These are phyloP conservation scores for Fratercula arctica DNA, from an alignment of 2,797 vertebrate genomes.

Conservation along the genomic window DNA sequence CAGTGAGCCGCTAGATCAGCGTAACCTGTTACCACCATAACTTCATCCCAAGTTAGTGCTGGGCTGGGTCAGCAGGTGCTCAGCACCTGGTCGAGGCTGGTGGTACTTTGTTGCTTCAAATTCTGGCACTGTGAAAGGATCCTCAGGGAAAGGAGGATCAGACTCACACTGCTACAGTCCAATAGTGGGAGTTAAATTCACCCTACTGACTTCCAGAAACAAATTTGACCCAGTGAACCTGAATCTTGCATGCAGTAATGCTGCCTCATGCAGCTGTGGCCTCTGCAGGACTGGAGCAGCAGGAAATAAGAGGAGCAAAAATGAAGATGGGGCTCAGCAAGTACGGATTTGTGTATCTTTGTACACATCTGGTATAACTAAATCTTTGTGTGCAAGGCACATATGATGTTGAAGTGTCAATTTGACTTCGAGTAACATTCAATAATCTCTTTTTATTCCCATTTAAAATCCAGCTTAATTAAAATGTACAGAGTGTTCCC, in stretches of 20 bases:
- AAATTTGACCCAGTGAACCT: neutral
- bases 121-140: neutral
- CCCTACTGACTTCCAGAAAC: neutral
- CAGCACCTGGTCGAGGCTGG: neutral
- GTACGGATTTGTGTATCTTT: neutral
- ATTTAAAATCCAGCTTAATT: slow-evolving; percentile 72
- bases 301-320: neutral
- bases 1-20: neutral
- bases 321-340: neutral
- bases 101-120: neutral
- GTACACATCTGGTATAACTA: neutral
- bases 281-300: neutral
- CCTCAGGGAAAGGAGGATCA: neutral
- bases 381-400: neutral
- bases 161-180: neutral
- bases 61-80: neutral
- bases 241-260: neutral
- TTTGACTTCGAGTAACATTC: slow-evolving; percentile 52
- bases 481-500: slow-evolving; percentile 66
- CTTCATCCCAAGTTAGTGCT: neutral
- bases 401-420: neutral
- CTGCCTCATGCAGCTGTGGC: neutral
- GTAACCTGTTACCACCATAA: fast-evolving
- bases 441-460: slow-evolving; percentile 64
- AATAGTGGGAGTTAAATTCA: neutral